Conservation (phyloP, 2,113 vertebrate genomes). For the Riparia riparia region DNA sequence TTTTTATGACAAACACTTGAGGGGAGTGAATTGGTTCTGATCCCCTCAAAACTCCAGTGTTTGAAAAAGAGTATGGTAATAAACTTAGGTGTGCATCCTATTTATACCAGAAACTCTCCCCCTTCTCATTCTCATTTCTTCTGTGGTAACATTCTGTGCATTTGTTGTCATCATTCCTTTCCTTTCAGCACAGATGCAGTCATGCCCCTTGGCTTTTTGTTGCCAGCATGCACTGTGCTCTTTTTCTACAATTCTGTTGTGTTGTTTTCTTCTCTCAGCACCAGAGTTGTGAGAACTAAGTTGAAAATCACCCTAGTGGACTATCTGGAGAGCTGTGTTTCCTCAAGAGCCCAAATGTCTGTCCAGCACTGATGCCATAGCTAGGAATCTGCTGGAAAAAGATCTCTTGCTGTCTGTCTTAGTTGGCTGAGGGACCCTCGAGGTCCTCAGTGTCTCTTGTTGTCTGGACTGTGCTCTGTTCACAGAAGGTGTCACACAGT, state of each 20-base stretch:
- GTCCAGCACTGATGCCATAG: not conserved
- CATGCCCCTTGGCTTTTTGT: not conserved
- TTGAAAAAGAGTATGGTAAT: not conserved
- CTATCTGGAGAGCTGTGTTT: not conserved
- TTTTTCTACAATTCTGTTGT: not conserved
- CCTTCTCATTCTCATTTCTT: not conserved
- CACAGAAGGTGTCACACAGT: not conserved
- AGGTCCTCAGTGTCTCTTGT: not conserved
- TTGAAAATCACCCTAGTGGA: not conserved
- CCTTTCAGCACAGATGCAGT: not conserved
- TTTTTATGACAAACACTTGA: not conserved
- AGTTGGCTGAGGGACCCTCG: not conserved
- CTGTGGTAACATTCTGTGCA: not conserved
- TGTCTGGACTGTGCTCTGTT: not conserved
- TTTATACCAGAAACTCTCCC: not conserved
- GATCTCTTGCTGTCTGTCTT: not conserved
- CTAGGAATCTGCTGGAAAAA: not conserved
- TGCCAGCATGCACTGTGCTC: not conserved
- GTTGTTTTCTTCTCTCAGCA: not conserved
- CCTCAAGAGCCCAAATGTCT: fast-evolving
- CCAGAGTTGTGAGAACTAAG: not conserved
- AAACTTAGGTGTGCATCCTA: fast-evolving
- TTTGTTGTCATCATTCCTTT: not conserved
- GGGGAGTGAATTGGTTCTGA: not conserved
- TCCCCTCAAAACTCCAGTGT: not conserved